A percentile compares a stretch with the other conserved stretches of the same genome.
These are phyloP conservation scores for Polyommatus icarus DNA, from an alignment of 2,888 invertebrate genomes.

Conservation along the genomic window DNA sequence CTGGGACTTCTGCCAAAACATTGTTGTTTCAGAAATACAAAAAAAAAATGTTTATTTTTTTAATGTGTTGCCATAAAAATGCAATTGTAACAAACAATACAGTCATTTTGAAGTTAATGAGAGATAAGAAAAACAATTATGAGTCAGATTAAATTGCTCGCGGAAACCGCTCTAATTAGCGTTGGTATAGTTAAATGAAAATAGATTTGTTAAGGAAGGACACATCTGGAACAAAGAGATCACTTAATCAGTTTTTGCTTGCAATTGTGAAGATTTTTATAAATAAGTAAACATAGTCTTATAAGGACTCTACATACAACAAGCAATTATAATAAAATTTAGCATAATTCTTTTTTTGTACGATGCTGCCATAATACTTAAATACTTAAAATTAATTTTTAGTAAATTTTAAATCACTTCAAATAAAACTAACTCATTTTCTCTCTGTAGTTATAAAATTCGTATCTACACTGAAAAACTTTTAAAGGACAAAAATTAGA, in stretches of 20 bases:
- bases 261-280: background rate
- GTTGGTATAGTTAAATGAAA: slow-evolving; percentile 12
- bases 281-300: background rate
- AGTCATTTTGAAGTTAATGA: slow-evolving; percentile 18
- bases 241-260: background rate
- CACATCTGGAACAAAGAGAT: background rate
- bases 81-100: slow-evolving; percentile 13
- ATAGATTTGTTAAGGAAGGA: background rate
- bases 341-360: too few relatives aligned
- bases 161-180: slow-evolving; percentile 14
- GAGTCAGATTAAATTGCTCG: slow-evolving; percentile 7
- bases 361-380: too few relatives aligned
- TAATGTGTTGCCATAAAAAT: slow-evolving; percentile 6
- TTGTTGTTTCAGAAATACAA: background rate
- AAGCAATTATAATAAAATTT: too few relatives aligned
- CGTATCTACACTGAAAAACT: too few relatives aligned
- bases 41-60: background rate
- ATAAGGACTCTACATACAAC: background rate
- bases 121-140: slow-evolving; percentile 18
- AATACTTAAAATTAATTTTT: too few relatives aligned
- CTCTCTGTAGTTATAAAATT: too few relatives aligned
- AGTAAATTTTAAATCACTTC: too few relatives aligned
- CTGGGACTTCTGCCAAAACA: slow-evolving; percentile 25
- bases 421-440: too few relatives aligned
- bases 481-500: too few relatives aligned